Evolutionary conservation across 2,797 vertebrate species (phyloP).

Genomic region (Triplophysa yarkandensis): DNA sequence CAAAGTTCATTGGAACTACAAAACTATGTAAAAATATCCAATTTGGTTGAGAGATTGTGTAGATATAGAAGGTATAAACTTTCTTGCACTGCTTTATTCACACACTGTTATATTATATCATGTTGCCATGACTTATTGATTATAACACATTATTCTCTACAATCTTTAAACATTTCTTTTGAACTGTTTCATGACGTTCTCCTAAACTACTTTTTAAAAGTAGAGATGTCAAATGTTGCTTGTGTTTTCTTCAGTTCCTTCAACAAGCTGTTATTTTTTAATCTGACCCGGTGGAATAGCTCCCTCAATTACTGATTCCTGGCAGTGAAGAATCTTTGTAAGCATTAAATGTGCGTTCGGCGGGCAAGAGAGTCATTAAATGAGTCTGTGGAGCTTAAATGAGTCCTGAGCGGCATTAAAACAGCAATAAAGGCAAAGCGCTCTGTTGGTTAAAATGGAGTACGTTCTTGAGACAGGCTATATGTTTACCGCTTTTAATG

Average conservation of each 20-base stretch:
- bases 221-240: not conserved
- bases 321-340: constrained; percentile 20
- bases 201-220: not conserved
- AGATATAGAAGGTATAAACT: not conserved
- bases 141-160: not conserved
- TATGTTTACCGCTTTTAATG: constrained; percentile 9
- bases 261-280: constrained; percentile 8
- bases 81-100: not conserved
- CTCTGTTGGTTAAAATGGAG: constrained; percentile 20
- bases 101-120: not conserved
- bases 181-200: not conserved
- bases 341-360: constrained; percentile 21
- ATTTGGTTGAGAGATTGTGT: too few species aligned
- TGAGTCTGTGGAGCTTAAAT: constrained; percentile 20
- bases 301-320: constrained; percentile 27
- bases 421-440: not conserved
- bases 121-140: not conserved
- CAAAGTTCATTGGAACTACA: not conserved
- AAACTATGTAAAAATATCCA: not conserved
- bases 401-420: constrained; percentile 30
- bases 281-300: constrained; percentile 24
- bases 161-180: not conserved
- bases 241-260: not conserved
- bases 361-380: constrained; percentile 32
- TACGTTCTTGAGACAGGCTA: constrained; percentile 1